Conservation (phyloP, 1,140 invertebrate genomes). For the Trinorchestia longiramus region DNA sequence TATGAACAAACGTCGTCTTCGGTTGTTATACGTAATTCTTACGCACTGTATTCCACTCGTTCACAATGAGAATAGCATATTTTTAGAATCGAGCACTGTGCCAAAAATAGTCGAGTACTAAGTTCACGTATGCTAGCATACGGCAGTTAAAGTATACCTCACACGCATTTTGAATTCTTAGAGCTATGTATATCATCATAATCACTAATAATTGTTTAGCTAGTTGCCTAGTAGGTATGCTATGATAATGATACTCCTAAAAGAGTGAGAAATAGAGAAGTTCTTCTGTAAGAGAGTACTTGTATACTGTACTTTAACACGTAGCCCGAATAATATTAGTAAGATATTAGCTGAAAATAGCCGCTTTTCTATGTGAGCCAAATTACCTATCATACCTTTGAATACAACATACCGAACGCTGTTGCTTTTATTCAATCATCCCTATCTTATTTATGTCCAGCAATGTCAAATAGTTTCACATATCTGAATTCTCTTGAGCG, state of each 20-base stretch:
- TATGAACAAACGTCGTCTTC: not conserved
- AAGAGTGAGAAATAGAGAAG: not conserved
- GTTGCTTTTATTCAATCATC: not conserved
- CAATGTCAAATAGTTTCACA: not conserved
- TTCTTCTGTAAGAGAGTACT: not conserved
- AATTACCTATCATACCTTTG: conserved; percentile 3
- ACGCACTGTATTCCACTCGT: too few relatives aligned
- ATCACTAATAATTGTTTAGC: not conserved
- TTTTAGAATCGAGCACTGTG: not conserved
- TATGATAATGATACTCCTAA: not conserved
- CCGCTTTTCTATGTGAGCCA: conserved; percentile 40
- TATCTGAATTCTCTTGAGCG: not conserved
- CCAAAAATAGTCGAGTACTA: not conserved
- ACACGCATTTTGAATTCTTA: not conserved
- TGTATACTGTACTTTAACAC: not conserved
- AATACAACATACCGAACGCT: conserved; percentile 18
- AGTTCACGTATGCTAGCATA: not conserved
- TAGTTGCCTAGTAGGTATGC: not conserved
- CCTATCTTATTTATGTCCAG: not conserved
- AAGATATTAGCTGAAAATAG: not conserved
- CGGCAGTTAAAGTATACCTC: not conserved
- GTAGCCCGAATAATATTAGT: not conserved
- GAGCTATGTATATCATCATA: not conserved
- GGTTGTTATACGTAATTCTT: not conserved
- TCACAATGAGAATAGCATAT: too few relatives aligned